Conservation (phyloP, 2,113 vertebrate genomes). For the Channa argus region DNA sequence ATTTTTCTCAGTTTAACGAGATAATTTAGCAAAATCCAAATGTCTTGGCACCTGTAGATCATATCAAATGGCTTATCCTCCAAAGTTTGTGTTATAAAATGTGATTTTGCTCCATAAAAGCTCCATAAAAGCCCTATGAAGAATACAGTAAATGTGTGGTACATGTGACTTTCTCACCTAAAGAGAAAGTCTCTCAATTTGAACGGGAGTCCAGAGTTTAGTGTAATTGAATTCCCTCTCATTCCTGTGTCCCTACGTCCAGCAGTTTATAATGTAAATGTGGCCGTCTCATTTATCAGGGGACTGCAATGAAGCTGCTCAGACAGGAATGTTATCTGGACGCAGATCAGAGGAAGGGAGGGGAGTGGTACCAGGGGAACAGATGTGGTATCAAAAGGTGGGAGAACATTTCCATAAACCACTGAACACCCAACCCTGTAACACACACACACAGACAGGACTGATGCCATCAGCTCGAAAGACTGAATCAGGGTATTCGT, state of each 20-base stretch:
- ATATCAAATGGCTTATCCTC: too few species aligned
- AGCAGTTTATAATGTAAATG: constrained; percentile 69
- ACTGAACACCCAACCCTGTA: constrained; percentile 26
- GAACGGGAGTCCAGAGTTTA: background rate
- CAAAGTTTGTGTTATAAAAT: too few species aligned
- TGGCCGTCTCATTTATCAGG: constrained; percentile 39
- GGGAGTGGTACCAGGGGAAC: constrained; percentile 58
- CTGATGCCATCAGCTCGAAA: constrained; percentile 28
- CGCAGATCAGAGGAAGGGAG: constrained; percentile 64
- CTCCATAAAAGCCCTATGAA: too few species aligned
- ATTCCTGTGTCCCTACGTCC: constrained; percentile 7
- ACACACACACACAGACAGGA: background rate
- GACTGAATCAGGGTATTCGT: constrained; percentile 13
- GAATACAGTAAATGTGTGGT: background rate
- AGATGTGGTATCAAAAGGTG: constrained; percentile 69
- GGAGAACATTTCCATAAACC: constrained; percentile 68
- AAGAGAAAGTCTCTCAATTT: constrained; percentile 13
- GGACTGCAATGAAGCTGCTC: constrained; percentile 47
- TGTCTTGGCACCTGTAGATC: too few species aligned
- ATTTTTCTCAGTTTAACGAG: too few species aligned
- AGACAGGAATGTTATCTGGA: constrained; percentile 74
- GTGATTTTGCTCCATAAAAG: too few species aligned
- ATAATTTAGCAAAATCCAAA: too few species aligned
- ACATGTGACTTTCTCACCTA: background rate
- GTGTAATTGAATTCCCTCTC: constrained; percentile 42